phyloP scores from a whole-genome alignment of 2,888 invertebrate genomes.

The Lasioglossum leucozonium region DNA sequence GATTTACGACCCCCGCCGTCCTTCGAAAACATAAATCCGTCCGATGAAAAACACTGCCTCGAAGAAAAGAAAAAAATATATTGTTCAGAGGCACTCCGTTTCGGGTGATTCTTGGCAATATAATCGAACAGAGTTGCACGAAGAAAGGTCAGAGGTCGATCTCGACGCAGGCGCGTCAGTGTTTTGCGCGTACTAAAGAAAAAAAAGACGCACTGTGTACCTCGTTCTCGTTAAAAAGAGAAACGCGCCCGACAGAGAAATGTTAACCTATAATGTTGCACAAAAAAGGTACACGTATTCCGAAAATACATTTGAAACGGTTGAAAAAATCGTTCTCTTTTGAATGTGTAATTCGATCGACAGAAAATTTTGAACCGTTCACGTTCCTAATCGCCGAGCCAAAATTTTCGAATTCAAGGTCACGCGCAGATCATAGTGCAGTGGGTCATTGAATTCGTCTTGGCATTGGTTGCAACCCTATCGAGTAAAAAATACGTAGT shows the following conservation, averaged over 20 bases:
- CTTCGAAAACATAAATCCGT: background rate
- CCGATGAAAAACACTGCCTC: too few species aligned
- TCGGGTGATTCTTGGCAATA: background rate
- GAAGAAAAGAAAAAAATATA: too few species aligned
- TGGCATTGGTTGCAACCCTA: background rate
- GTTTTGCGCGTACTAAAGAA: slow-evolving; percentile 5
- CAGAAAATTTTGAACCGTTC: background rate
- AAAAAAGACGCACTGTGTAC: background rate
- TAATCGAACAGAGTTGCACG: background rate
- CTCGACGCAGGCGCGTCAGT: background rate
- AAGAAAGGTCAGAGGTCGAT: slow-evolving; percentile 28
- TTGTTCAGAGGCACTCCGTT: background rate
- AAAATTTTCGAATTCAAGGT: background rate
- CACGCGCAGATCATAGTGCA: background rate
- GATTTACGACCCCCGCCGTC: background rate
- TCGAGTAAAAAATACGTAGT: background rate
- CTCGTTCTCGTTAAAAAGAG: background rate
- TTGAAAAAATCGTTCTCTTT: background rate
- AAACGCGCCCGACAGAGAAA: background rate
- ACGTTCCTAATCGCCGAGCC: background rate
- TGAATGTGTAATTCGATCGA: background rate
- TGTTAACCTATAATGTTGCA: background rate
- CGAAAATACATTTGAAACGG: background rate
- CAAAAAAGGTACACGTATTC: background rate
- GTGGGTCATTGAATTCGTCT: background rate